Percentiles rank a stretch among this genome's conserved stretches.
phyloP scores from a whole-genome alignment of 2,888 invertebrate species.

The Ornithoptera priamus region DNA sequence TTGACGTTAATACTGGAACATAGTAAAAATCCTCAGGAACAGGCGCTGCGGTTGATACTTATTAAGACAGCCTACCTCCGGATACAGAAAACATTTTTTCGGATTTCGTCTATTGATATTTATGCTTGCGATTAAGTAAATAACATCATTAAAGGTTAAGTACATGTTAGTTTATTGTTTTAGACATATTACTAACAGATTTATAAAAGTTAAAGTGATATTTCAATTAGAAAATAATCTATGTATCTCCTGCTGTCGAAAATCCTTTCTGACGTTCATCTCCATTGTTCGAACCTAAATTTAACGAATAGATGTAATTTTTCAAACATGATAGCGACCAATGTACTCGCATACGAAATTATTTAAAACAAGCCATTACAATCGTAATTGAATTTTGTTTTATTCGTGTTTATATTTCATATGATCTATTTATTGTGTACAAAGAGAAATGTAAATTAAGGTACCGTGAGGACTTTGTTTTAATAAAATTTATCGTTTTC shows the following conservation, averaged over 20 bases:
- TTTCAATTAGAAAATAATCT: neutral
- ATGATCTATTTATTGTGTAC: slow-evolving; percentile 7
- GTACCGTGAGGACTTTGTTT: slow-evolving; percentile 13
- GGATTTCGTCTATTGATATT: too few species aligned
- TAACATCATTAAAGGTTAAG: too few species aligned
- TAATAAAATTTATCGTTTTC: slow-evolving; percentile 16
- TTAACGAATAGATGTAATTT: neutral
- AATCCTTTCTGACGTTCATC: neutral
- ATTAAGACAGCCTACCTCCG: too few species aligned
- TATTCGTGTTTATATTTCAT: slow-evolving; percentile 14
- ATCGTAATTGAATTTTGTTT: slow-evolving; percentile 4
- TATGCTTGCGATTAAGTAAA: too few species aligned
- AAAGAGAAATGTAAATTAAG: slow-evolving; percentile 21
- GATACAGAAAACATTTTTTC: too few species aligned
- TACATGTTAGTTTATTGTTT: too few species aligned
- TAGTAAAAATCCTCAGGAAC: too few species aligned
- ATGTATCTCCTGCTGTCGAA: neutral
- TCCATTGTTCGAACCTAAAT: neutral
- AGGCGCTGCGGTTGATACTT: too few species aligned
- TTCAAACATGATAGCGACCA: neutral
- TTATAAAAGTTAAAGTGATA: neutral
- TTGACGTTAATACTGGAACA: too few species aligned
- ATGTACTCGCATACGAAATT: neutral
- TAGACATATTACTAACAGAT: neutral
- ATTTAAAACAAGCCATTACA: slow-evolving; percentile 1